Conservation (phyloP, 2,888 invertebrate genomes). For the Catocala nupta region DNA sequence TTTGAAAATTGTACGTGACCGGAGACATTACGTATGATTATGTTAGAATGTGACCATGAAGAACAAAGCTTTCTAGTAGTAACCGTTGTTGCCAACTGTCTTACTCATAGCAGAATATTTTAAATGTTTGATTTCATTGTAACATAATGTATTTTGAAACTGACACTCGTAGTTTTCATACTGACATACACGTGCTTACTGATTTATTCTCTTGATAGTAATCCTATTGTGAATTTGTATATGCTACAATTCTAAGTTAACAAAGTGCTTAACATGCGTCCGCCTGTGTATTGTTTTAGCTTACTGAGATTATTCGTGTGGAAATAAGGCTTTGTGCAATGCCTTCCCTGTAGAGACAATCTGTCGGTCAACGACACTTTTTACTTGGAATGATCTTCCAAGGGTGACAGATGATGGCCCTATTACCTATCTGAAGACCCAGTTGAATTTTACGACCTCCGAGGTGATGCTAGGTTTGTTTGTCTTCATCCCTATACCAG, state of each 20-base stretch:
- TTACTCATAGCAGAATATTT: conserved; percentile 6
- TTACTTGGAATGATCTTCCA: conserved; percentile 2
- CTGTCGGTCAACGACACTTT: conserved; percentile 10
- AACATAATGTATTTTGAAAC: neutral
- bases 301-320: conserved; percentile 3
- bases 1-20: conserved; percentile 54
- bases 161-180: neutral
- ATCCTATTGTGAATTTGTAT: too few relatives aligned
- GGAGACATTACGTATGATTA: conserved; percentile 57
- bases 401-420: conserved; percentile 2
- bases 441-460: conserved; percentile 26
- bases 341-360: neutral
- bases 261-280: neutral
- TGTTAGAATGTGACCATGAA: conserved; percentile 43
- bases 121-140: conserved; percentile 1
- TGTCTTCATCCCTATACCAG: conserved; percentile 35
- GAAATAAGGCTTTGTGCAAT: conserved; percentile 3
- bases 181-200: too few relatives aligned
- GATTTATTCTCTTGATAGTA: too few relatives aligned
- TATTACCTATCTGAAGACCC: neutral
- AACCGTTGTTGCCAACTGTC: conserved; percentile 11
- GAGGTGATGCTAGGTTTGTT: conserved; percentile 22
- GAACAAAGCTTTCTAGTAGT: conserved; percentile 41
- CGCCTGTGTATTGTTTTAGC: neutral
- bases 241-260: neutral